phyloP scores from a whole-genome alignment of 2,888 invertebrate species.

The Parnassius mnemosyne region DNA sequence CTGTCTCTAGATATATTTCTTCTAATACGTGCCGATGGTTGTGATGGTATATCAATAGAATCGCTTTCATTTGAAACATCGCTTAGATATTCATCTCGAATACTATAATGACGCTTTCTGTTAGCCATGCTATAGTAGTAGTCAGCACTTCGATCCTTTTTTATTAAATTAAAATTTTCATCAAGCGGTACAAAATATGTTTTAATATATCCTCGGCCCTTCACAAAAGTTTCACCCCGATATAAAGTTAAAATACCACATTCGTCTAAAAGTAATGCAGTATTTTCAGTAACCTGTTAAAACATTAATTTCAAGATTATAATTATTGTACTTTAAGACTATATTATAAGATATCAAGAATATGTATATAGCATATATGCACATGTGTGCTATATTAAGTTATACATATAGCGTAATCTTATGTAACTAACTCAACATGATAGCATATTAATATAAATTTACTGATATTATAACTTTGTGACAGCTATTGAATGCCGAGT shows the following conservation, averaged over 20 bases:
- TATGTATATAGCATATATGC: too few relatives aligned
- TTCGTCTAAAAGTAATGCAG: slow-evolving; percentile 84
- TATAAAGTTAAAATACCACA: slow-evolving; percentile 85
- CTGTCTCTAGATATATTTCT: slow-evolving; percentile 42
- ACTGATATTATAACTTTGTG: too few relatives aligned
- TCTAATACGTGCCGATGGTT: slow-evolving; percentile 31
- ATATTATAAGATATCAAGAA: too few relatives aligned
- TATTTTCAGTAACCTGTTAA: slow-evolving; percentile 84
- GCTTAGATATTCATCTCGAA: slow-evolving; percentile 42
- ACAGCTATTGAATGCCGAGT: too few relatives aligned
- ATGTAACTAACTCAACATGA: too few relatives aligned
- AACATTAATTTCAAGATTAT: too few relatives aligned
- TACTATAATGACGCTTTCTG: slow-evolving; percentile 46
- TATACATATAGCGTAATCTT: too few relatives aligned
- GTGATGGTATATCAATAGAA: slow-evolving; percentile 15
- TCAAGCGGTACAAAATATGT: slow-evolving; percentile 87
- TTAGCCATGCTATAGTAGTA: slow-evolving; percentile 50
- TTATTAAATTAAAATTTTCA: slow-evolving; percentile 77
- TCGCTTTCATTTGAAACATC: slow-evolving; percentile 35
- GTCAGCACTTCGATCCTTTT: slow-evolving; percentile 53
- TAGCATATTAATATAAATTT: too few relatives aligned
- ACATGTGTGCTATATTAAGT: too few relatives aligned
- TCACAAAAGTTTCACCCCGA: slow-evolving; percentile 86
- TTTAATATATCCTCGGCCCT: slow-evolving; percentile 84
- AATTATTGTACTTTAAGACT: too few relatives aligned